Evolutionary conservation across 2,888 invertebrate species (phyloP).

Genomic region (Bhutanitis thaidina): DNA sequence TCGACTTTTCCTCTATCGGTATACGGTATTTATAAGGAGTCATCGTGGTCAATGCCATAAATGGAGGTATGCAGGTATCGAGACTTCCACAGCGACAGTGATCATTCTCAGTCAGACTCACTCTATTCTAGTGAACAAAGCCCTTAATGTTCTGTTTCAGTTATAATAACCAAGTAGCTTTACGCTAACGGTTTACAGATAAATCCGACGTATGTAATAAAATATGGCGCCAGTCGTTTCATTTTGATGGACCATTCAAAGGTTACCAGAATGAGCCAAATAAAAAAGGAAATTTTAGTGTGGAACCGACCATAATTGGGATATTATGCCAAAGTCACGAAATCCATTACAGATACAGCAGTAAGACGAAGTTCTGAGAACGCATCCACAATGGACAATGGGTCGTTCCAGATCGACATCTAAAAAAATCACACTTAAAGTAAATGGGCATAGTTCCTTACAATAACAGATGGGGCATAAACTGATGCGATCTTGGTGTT

Average conservation of each 20-base stretch:
- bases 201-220: too few species aligned
- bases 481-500: neutral
- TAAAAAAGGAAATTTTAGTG: slow-evolving; percentile 16
- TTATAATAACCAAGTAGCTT: too few species aligned
- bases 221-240: too few species aligned
- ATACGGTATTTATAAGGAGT: too few species aligned
- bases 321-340: slow-evolving; percentile 30
- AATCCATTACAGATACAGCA: slow-evolving; percentile 26
- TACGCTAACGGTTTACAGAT: too few species aligned
- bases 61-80: too few species aligned
- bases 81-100: too few species aligned
- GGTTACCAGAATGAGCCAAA: neutral
- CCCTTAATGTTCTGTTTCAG: too few species aligned
- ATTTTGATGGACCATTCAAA: slow-evolving; percentile 11
- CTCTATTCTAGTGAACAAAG: too few species aligned
- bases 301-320: slow-evolving; percentile 26
- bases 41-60: too few species aligned
- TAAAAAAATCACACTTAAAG: neutral
- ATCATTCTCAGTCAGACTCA: too few species aligned
- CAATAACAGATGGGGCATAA: neutral
- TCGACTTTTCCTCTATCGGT: too few species aligned
- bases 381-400: slow-evolving; percentile 17
- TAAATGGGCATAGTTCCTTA: neutral
- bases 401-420: slow-evolving; percentile 1
- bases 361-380: slow-evolving; percentile 23